phyloP scores from a whole-genome alignment of 2,797 vertebrate genomes.

The Coranthus polyacanthus region DNA sequence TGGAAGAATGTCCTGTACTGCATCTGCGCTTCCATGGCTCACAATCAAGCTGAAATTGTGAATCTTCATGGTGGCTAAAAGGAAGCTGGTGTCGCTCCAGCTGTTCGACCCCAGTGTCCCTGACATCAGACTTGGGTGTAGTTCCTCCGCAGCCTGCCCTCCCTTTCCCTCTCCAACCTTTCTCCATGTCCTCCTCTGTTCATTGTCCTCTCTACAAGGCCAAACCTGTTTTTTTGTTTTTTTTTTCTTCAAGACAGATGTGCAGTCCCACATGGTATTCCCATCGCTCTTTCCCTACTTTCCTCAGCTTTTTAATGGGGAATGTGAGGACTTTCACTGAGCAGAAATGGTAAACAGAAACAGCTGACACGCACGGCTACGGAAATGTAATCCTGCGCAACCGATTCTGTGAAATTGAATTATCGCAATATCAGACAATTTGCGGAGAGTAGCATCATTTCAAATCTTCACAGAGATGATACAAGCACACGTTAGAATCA shows the following conservation, averaged over 20 bases:
- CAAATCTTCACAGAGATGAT: constrained; percentile 5
- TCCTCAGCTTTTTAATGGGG: background rate
- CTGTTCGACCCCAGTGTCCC: constrained; percentile 42
- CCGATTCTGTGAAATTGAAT: constrained; percentile 1
- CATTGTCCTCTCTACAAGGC: constrained; percentile 59
- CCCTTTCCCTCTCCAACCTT: constrained; percentile 24
- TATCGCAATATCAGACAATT: background rate
- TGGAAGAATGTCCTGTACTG: background rate
- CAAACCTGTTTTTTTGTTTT: constrained; percentile 29
- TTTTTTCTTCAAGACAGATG: constrained; percentile 52
- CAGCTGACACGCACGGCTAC: constrained; percentile 29
- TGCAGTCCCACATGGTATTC: constrained; percentile 44
- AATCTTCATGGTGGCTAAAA: constrained; percentile 2
- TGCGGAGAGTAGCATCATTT: background rate
- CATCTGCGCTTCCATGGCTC: constrained; percentile 9
- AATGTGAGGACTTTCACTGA: constrained; percentile 24
- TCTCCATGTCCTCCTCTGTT: constrained; percentile 38
- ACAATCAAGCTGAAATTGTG: background rate
- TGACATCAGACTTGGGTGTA: constrained; percentile 38
- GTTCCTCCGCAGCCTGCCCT: constrained; percentile 11
- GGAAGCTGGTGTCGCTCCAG: constrained; percentile 43
- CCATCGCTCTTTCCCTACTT: constrained; percentile 23
- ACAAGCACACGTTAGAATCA: background rate
- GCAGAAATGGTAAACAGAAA: constrained; percentile 10
- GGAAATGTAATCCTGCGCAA: background rate